Base-by-base conservation (phyloP, 1,140 invertebrate species). In the Cotesia vestalis region DNA sequence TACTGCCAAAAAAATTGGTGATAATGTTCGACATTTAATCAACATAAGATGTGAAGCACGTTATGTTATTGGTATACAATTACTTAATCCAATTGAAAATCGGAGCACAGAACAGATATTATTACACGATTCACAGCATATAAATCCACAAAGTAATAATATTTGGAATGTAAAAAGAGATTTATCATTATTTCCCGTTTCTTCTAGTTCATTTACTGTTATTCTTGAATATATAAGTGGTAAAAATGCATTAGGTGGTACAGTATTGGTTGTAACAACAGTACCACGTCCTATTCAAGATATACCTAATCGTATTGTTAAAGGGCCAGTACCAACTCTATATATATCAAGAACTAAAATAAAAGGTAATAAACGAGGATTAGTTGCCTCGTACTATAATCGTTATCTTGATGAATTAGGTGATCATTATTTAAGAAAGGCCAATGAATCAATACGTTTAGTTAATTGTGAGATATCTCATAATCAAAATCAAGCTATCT, bases 311-410 rank as follows among this genome's bases (percentile, higher is more conserved):
- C 89, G 88, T 79, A 92, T 94, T 46, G 89, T 94, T 0, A 90
- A 90, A 83, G 94, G 94, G 1, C 92, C 93, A 0, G 89, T 94
- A 46, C 94, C 94, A 4, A 93, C 92, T 0, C 80, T 96, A 6
- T 89, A 88, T 66, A 84, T 96, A 8, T 83, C 85, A 0, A 92
- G 93, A 57, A 90, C 92, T 0, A 92, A 91, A 84, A 94, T 98
- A 20, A 91, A 91, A 78, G 89, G 91, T 64, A 98, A 98, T 79
- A 88, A 90, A 0, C 89, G 91, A 78, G 97, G 97, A 9, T 88
- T 98, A 34, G 90, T 93, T 20, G 92, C 92, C 0, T 91, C 92
- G 2, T 97, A 96, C 82, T 99, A 98, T 81, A 98, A 98, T 85
- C 89, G 94, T 20, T 95, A 94, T 80, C 85, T 94, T 34, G 93